Evolutionary conservation across 2,888 invertebrate species (phyloP).

Genomic region (Odontocolon sp.): DNA sequence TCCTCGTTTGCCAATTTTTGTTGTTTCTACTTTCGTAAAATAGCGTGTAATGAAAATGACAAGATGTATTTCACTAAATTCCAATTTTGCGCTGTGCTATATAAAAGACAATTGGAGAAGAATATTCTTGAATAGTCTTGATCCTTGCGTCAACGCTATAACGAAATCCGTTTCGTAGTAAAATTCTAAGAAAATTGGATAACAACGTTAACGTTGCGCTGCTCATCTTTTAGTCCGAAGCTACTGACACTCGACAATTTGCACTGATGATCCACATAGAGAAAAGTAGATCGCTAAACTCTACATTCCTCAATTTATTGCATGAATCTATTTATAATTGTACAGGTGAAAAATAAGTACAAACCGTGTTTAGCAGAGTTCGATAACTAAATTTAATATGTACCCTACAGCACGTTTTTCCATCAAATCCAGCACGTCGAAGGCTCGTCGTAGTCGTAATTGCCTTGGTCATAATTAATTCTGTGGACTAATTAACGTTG

Average conservation of each 20-base stretch:
- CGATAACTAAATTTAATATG: neutral
- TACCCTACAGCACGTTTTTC: constrained; percentile 8
- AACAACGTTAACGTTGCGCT: neutral
- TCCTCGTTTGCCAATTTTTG: neutral
- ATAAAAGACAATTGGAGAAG: too few species aligned
- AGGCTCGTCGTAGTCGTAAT: neutral
- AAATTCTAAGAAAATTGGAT: constrained; percentile 26
- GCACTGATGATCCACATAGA: neutral
- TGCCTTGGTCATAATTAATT: neutral
- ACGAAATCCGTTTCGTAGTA: neutral
- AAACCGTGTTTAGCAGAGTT: neutral
- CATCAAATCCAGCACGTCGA: neutral
- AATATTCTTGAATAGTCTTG: too few species aligned
- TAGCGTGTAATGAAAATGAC: neutral
- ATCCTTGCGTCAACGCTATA: constrained; percentile 17
- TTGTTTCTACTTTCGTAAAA: constrained; percentile 1
- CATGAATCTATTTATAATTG: neutral
- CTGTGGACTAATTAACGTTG: neutral
- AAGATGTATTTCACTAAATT: constrained; percentile 7
- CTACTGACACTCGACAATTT: neutral
- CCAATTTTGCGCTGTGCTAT: neutral
- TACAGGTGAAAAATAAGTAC: neutral
- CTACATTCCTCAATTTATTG: neutral
- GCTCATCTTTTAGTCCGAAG: constrained; percentile 12
- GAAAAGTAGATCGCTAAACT: too few species aligned